Conservation (phyloP, 1,140 invertebrate genomes). For the Megathymus violae region DNA sequence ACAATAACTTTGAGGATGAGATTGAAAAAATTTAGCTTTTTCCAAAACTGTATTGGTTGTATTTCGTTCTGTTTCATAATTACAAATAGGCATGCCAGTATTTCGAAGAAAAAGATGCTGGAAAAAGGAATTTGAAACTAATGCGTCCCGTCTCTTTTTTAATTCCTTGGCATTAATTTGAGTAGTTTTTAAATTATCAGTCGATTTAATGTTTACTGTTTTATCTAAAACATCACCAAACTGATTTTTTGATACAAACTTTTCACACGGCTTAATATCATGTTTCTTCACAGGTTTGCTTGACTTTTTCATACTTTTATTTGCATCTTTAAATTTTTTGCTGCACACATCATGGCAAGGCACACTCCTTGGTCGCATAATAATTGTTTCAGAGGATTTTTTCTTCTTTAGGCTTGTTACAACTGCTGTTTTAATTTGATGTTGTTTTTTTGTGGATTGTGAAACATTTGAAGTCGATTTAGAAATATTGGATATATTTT, state of each 20-base stretch:
- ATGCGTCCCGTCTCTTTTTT: slow-evolving; percentile 83
- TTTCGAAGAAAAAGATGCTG: slow-evolving; percentile 87
- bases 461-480: slow-evolving; percentile 68
- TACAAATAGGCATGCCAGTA: slow-evolving; percentile 51
- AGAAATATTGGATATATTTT: slow-evolving; percentile 55
- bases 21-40: slow-evolving; percentile 86
- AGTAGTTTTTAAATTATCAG: slow-evolving; percentile 47
- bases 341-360: slow-evolving; percentile 58
- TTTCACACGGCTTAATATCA: slow-evolving; percentile 33
- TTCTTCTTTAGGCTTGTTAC: slow-evolving; percentile 73
- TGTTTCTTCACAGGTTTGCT: slow-evolving; percentile 47
- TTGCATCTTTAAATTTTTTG: slow-evolving; percentile 60
- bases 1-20: slow-evolving; percentile 64
- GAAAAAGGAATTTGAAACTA: slow-evolving; percentile 87
- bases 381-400: slow-evolving; percentile 64
- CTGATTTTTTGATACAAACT: slow-evolving; percentile 51
- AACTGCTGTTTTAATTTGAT: slow-evolving; percentile 63
- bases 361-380: slow-evolving; percentile 53
- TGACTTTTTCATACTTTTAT: slow-evolving; percentile 49
- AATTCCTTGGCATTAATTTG: slow-evolving; percentile 80
- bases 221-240: slow-evolving; percentile 56
- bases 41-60: slow-evolving; percentile 84
- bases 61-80: slow-evolving; percentile 65
- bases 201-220: slow-evolving; percentile 44
- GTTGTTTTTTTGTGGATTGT: slow-evolving; percentile 52